phyloP scores from a whole-genome alignment of 2,797 vertebrate species.

The Gambelia wislizenii region DNA sequence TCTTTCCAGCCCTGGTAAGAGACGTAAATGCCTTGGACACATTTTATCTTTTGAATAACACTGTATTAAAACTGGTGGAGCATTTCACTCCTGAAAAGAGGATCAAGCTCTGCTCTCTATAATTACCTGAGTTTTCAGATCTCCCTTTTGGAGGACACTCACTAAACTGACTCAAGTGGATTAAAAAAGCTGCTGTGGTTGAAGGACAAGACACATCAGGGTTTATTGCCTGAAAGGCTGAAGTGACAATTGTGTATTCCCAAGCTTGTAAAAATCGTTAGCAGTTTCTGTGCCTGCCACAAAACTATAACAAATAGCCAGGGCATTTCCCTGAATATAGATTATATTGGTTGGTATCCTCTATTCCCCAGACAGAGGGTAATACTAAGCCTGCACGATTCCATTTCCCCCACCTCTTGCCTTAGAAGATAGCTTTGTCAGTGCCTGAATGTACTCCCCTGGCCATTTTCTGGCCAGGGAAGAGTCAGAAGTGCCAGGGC shows the following conservation, averaged over 20 bases:
- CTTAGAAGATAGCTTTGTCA: too few species aligned
- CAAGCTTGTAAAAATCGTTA: slow-evolving; percentile 29
- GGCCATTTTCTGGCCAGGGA: too few species aligned
- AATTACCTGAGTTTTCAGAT: slow-evolving; percentile 56
- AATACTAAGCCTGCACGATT: too few species aligned
- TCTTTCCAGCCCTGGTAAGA: rapidly evolving
- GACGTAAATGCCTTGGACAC: background rate
- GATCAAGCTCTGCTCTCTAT: slow-evolving; percentile 46
- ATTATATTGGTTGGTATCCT: background rate
- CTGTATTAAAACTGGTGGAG: slow-evolving; percentile 6
- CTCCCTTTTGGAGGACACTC: slow-evolving; percentile 22
- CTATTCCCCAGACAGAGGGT: too few species aligned
- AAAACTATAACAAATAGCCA: slow-evolving; percentile 9
- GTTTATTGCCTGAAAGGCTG: slow-evolving; percentile 61
- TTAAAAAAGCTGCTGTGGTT: slow-evolving; percentile 61
- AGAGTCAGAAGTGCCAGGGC: too few species aligned
- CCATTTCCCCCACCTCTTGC: too few species aligned
- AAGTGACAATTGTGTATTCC: slow-evolving; percentile 50
- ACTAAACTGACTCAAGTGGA: slow-evolving; percentile 50
- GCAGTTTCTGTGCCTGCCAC: slow-evolving; percentile 19
- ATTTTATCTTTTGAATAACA: slow-evolving; percentile 22
- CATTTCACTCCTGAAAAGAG: slow-evolving; percentile 46
- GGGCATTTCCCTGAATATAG: slow-evolving; percentile 6
- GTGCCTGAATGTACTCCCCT: too few species aligned
- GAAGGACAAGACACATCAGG: slow-evolving; percentile 50